Base-by-base conservation (phyloP, 2,113 vertebrate species). In the Parus major region DNA sequence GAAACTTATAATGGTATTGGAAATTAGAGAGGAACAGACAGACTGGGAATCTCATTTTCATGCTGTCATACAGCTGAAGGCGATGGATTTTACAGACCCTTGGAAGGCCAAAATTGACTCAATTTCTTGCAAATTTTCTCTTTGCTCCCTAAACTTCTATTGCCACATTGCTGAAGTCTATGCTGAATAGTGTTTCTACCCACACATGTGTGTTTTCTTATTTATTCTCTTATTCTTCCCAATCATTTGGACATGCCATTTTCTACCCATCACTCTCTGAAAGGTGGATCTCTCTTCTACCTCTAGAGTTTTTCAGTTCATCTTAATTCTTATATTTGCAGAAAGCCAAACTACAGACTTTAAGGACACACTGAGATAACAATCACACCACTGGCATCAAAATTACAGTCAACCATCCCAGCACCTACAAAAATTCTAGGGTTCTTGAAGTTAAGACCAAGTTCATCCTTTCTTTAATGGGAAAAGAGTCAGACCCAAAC, bases 151-250 rank as follows among this genome's bases (percentile, higher is more conserved):
- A 42, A 47, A 11, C 16, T 82, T 36, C 41, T 61, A 2, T 22
- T 55, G 63, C 33, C 59, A 39, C 23, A 42, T 18, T 6, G 12
- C 39, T 71, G 22, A n/a, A 42, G 8, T 14, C 49, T 64, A 7
- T 14, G 8, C 15, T 61, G 55, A 86, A 28, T 17, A 35, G 33
- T 4, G 11, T 55, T 81, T 70, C 44, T 19, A 14, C 3, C 1
- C 33, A 36, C 5, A 52, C 4, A 11, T 0, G 0, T 2, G 0
- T 10, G 17, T 5, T 72, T 82, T 60, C 35, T 68, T 52, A 12
- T 33, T 64, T 66, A 31, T 84, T 31, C 12, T 64, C 28, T 79
- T 50, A 65, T 12, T 63, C 35, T 82, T 36, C 10, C 21, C 64
- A 41, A 63, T 13, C 7, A 49, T 87, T 86, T 28, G 5, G 33